Base-by-base conservation (phyloP, 2,888 invertebrate genomes). In the Rotaria macrura region DNA sequence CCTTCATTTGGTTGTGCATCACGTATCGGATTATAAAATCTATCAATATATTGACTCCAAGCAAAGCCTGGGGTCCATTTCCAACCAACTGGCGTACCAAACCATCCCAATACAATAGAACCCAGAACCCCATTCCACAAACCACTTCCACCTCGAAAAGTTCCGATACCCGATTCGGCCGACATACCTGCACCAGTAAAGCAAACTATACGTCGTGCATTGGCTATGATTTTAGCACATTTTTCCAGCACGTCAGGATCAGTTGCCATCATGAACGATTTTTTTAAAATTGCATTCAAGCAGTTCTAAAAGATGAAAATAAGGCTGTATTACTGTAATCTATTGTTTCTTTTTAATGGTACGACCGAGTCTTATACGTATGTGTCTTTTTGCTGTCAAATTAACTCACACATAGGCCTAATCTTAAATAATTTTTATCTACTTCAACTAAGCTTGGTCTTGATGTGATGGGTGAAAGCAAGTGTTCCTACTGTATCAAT, bases 161-260 rank as follows among this genome's bases (percentile, higher is more conserved):
- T 95, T 17, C 95, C 95, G 87, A 96, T 94, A 84, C 95, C 95
- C 87, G 95, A 95, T 90, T 95, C 95, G 0, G 94, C 94, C 88
- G 94, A 94, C 72, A 95, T 93, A 85, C 94, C 95, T 84, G 94
- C 94, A 14, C 91, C 91, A 83, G 94, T 94, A 72, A 94, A 89
- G 84, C 94, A 92, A 49, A 94, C 93, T 84, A 94, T 91, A 88
- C 93, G 92, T 88, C 93, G 93, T 0, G 94, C 92, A 52, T 92
- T 91, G 86, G 92, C 91, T 86, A 94, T 91, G 85, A 65, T 65
- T 34, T 34, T 9, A 14, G 65, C 65, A 65, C 65, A 65, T 65
- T 65, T 34, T 34, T 65, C 65, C 14, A 65, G n/a, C 65, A 65
- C 34, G 5, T 65, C 65, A 34, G 34, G 65, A 65, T 65, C 65